Base-by-base conservation (phyloP, 2,797 vertebrate genomes). In the Masticophis lateralis region DNA sequence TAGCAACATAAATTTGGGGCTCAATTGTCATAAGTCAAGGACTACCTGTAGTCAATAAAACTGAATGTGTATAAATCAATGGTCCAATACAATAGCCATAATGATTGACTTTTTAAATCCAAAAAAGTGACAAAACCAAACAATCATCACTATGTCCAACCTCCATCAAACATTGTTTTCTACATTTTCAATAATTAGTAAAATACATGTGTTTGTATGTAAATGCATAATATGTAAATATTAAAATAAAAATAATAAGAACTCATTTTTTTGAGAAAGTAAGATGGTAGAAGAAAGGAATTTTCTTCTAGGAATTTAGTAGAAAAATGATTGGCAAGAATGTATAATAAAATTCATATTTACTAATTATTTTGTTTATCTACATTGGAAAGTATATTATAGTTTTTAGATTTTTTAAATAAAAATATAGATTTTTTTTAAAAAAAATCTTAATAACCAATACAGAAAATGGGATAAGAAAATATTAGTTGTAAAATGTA, bases 331-430 rank as follows among this genome's bases (percentile, higher is more conserved):
- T 69, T 3, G 16, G 16, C 5, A 57, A 86, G 53, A 88, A 74
- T 5, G 59, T 14, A 55, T 53, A 43, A 16, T 61, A 22, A 86
- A 90, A 69, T 1, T 16, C 3, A 11, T 63, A 28, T 43, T 27
- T 87, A 56, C 32, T 47, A 53, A 53, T 53, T 53, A n/a, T 63
- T 60, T 27, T 10, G 92, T 93, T 94, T 94, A 1, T 87, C 93
- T 86, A 86, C 63, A 56, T 87, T 28, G 47, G 92, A 92, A 92
- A 28, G 47, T 86, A 10, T 37, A 9, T 37, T 74, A n/a, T 66
- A 61, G 25, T 66, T 13, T 66, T 66, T 66, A 66, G 28, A n/a
- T 37, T 74, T 74, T 66, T 66, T 14, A 1, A 28, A n/a, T 16
- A 32, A 92, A 95, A 92, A 86, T 5, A 63, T 27, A 63, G 60